Conservation (phyloP, 2,113 vertebrate genomes). For the Chrysemys picta region DNA sequence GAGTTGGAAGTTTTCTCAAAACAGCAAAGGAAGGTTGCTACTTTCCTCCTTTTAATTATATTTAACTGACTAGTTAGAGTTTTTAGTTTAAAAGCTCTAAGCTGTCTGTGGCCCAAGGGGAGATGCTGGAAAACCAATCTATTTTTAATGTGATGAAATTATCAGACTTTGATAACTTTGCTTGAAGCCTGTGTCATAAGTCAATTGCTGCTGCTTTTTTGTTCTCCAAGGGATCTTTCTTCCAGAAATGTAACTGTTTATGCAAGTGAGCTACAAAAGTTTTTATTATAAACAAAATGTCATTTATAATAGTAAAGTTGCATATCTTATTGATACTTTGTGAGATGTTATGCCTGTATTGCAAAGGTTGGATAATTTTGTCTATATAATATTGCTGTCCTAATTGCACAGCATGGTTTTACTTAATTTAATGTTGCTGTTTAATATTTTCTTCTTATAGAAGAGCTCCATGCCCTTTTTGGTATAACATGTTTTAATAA, state of each 20-base stretch:
- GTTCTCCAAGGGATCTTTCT: constrained; percentile 73
- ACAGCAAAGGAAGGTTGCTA: neutral
- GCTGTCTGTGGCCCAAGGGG: constrained; percentile 60
- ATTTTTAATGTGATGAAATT: constrained; percentile 74
- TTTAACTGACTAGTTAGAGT: constrained; percentile 30
- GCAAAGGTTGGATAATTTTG: constrained; percentile 81
- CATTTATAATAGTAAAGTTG: constrained; percentile 77
- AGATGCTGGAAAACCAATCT: constrained; percentile 76
- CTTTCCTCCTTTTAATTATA: neutral
- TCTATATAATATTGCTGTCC: constrained; percentile 82
- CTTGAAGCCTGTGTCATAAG: constrained; percentile 77
- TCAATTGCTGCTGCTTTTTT: constrained; percentile 74
- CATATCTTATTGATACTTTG: constrained; percentile 82
- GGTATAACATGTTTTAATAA: constrained; percentile 89
- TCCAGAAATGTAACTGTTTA: constrained; percentile 79
- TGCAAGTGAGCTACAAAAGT: constrained; percentile 75
- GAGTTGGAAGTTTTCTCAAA: constrained; percentile 29
- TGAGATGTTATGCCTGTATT: constrained; percentile 81
- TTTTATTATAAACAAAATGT: constrained; percentile 77
- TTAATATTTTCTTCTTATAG: constrained; percentile 89
- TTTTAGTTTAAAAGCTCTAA: constrained; percentile 68
- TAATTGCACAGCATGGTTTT: constrained; percentile 84
- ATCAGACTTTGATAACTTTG: constrained; percentile 66
- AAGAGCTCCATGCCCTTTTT: constrained; percentile 84
- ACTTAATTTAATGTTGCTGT: constrained; percentile 81